A percentile compares a stretch with the other conserved stretches of the same genome.
Evolutionary conservation across 2,888 invertebrate genomes (phyloP).

Genomic region (Agriotes lineatus): DNA sequence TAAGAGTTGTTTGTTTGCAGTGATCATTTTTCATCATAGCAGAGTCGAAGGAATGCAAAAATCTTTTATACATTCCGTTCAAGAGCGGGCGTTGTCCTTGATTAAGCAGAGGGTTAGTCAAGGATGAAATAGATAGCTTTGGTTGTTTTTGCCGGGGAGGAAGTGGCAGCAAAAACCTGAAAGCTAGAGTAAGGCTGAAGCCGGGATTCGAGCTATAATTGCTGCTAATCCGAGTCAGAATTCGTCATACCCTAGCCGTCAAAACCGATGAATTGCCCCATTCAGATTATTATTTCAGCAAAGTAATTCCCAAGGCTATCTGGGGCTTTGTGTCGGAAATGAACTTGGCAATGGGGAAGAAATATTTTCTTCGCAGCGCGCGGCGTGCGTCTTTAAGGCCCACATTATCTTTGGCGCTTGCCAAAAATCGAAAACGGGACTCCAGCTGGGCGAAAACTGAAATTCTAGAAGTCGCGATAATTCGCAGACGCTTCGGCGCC

Average conservation of each 20-base stretch:
- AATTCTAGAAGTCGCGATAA: slow-evolving; percentile 24
- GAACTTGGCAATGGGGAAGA: background rate
- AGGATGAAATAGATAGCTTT: background rate
- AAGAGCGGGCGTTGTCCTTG: background rate
- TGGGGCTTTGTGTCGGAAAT: background rate
- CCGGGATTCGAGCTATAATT: background rate
- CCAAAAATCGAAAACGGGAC: slow-evolving; percentile 6
- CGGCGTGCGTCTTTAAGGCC: background rate
- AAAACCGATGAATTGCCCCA: background rate
- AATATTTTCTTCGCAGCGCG: background rate
- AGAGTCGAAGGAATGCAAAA: background rate
- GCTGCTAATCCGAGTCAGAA: background rate
- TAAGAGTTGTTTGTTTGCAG: too few species aligned
- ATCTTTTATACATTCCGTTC: background rate
- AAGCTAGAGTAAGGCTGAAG: background rate
- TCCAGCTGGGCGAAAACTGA: slow-evolving; percentile 15
- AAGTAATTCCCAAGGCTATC: background rate
- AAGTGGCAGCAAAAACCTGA: background rate
- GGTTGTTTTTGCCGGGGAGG: too few species aligned
- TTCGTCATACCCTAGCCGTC: background rate
- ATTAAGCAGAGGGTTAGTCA: background rate
- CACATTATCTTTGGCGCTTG: background rate
- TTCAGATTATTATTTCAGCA: background rate
- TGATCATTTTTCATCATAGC: too few species aligned
- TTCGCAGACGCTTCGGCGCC: slow-evolving; percentile 29